A percentile compares a stretch with the other conserved stretches of the same genome.
These are phyloP conservation scores for Platycheirus albimanus DNA, from an alignment of 2,888 invertebrate genomes.

Conservation along the genomic window DNA sequence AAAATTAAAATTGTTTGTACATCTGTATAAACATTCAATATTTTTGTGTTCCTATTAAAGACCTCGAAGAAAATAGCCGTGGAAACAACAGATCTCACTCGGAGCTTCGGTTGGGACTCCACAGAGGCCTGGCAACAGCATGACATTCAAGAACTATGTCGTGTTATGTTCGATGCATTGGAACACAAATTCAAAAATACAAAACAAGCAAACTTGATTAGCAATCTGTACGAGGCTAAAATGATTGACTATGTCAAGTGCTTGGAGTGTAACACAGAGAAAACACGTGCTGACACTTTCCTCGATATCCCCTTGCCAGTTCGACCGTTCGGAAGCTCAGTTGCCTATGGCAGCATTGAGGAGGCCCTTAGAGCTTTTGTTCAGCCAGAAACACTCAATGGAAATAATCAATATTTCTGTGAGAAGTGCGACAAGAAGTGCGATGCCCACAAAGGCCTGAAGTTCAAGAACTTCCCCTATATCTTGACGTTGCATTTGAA, in stretches of 20 bases:
- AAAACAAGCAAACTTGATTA: constrained; percentile 91
- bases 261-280: constrained; percentile 91
- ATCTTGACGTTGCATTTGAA: constrained; percentile 93
- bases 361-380: constrained; percentile 93
- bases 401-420: constrained; percentile 93
- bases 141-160: constrained; percentile 94
- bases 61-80: constrained; percentile 91
- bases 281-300: constrained; percentile 91
- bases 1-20: neutral
- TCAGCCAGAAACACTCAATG: constrained; percentile 91
- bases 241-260: constrained; percentile 96
- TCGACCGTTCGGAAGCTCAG: constrained; percentile 90
- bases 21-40: neutral
- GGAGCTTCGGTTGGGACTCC: constrained; percentile 95
- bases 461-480: constrained; percentile 93
- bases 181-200: constrained; percentile 93
- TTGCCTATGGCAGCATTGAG: constrained; percentile 91
- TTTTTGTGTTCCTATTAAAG: constrained; percentile 81
- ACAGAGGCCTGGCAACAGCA: constrained; percentile 96
- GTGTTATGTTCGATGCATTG: constrained; percentile 95
- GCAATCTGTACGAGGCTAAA: constrained; percentile 89
- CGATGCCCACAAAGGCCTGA: constrained; percentile 94
- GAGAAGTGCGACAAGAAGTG: constrained; percentile 93
- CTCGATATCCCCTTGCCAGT: constrained; percentile 94
- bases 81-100: constrained; percentile 93